Evolutionary conservation across 2,797 vertebrate genomes (phyloP).

Genomic region (Holocentrus rufus): DNA sequence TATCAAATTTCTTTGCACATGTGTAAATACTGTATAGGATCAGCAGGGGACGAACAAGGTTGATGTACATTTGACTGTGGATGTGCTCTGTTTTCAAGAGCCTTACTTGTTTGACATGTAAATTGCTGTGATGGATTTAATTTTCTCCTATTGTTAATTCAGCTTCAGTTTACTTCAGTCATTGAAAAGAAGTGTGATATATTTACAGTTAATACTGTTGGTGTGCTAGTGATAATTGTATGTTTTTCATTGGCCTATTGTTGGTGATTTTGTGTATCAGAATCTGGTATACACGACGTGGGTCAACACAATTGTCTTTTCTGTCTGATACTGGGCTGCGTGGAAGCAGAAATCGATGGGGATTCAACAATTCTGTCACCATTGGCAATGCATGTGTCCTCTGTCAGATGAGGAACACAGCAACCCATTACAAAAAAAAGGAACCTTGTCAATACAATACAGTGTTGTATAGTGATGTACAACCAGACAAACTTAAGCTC

Average conservation of each 20-base stretch:
- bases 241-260: slow-evolving; percentile 54
- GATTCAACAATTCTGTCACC: not conserved
- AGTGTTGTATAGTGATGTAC: slow-evolving; percentile 15
- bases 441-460: slow-evolving; percentile 7
- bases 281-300: slow-evolving; percentile 33
- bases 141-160: slow-evolving; percentile 56
- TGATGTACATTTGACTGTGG: slow-evolving; percentile 61
- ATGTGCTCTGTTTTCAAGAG: slow-evolving; percentile 73
- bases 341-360: slow-evolving; percentile 21
- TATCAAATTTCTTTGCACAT: slow-evolving; percentile 71
- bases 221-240: slow-evolving; percentile 64
- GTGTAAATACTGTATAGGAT: slow-evolving; percentile 82
- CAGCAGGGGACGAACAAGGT: slow-evolving; percentile 42
- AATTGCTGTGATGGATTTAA: slow-evolving; percentile 70
- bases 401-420: slow-evolving; percentile 10
- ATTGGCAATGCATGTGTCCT: not conserved
- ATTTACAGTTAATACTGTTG: slow-evolving; percentile 60
- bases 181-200: slow-evolving; percentile 53
- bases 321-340: slow-evolving; percentile 10
- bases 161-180: slow-evolving; percentile 46
- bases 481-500: slow-evolving; percentile 31
- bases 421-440: not conserved
- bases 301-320: slow-evolving; percentile 24
- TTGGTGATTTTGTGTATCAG: slow-evolving; percentile 58
- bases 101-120: slow-evolving; percentile 59